These are phyloP conservation scores for Caenorhabditis sp. DNA, from an alignment of 2,888 invertebrate genomes.

Conservation along the genomic window DNA sequence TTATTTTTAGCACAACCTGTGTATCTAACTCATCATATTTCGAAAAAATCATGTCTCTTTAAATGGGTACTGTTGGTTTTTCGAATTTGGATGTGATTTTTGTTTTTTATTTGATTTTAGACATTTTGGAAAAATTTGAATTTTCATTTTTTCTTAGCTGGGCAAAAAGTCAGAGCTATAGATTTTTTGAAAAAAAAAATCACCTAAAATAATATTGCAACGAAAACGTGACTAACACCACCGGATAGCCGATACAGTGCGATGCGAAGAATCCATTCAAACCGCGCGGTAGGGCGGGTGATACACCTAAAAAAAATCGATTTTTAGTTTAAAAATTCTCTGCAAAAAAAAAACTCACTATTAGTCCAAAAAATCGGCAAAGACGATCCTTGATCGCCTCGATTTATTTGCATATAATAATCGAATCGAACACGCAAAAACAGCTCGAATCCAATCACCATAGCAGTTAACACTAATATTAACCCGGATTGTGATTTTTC, in stretches of 20 bases:
- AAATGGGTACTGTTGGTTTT: no score
- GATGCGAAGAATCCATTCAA: conserved; percentile 62
- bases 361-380: conserved; percentile 23
- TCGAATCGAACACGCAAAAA: conserved; percentile 32
- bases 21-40: no score
- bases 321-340: no score
- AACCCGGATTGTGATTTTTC: conserved; percentile 32
- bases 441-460: conserved; percentile 28
- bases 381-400: conserved; percentile 25
- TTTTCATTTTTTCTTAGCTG: no score
- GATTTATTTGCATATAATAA: not conserved
- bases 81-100: not conserved
- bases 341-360: no score
- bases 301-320: no score
- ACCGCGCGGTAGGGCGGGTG: conserved; percentile 34
- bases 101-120: not conserved
- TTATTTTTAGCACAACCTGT: no score
- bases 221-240: conserved; percentile 80
- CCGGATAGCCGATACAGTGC: conserved; percentile 87
- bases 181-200: conserved; percentile 21
- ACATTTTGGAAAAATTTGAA: not conserved
- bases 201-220: conserved; percentile 53
- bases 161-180: no score
- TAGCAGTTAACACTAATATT: conserved; percentile 16
- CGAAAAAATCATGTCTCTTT: no score